Evolutionary conservation across 2,888 invertebrate genomes (phyloP), one percentile per base, ranked within the genome.

Genomic region (Malthinus seriepunctatus): DNA sequence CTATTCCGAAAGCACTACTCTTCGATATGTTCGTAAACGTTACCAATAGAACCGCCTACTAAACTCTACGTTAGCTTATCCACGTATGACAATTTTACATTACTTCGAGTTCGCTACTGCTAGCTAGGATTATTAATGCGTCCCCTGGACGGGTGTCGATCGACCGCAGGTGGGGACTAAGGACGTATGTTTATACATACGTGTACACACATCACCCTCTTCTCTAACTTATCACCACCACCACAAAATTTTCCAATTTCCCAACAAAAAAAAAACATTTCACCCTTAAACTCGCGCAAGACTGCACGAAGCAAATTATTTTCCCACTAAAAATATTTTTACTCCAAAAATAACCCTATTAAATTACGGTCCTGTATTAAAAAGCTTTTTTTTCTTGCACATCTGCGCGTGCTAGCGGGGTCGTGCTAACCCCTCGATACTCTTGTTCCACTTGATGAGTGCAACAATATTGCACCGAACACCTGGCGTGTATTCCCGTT

Each of bases 101-200:
- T 44, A 55, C 48, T 45, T 51, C 50, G 38, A 57, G 59, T 44
- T 45, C 53, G 53, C 51, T 46, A 39, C 45, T 51, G 46, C 56
- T 39, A 57, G 44, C 52, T 15, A 42, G 14, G 23, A 59, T 62
- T 67, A 66, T 58, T 66, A 69, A 70, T 67, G 72, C 72, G 74
- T 73, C 73, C 73, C 74, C 73, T 71, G 73, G 74, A 73, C 73
- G 69, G 73, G 64, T 61, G 62, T 63, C 60, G 59, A 51, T 62
- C 63, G 56, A 49, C 51, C 58, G 59, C 54, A 59, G 67, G 69
- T 67, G 68, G 71, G 70, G 71, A 69, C 67, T 54, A 46, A 23
- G 46, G 35, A 42, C 23, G 23, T 42, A 23, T 42, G 39, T 42
- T 15, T 42, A 42, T 42, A 42, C 15, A n/a, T 8, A 42, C 14